These are phyloP conservation scores for Chloroclystis v-ata DNA, from an alignment of 2,888 invertebrate species.

Conservation along the genomic window DNA sequence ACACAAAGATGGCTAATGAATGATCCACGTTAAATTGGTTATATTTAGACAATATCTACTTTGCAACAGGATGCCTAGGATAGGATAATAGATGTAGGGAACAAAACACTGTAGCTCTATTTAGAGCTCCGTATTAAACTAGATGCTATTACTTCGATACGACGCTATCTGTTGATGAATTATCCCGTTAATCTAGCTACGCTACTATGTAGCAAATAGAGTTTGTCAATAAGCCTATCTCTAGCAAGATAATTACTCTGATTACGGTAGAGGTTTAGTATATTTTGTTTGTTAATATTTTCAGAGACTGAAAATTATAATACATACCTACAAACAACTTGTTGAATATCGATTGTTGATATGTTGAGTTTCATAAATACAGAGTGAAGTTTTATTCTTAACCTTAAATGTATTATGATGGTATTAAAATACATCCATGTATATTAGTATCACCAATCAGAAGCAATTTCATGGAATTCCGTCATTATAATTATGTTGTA, in stretches of 20 bases:
- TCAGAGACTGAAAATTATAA: not conserved
- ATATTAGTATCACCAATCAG: too few relatives aligned
- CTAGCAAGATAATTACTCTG: constrained; percentile 22
- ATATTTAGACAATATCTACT: constrained; percentile 7
- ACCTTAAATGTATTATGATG: too few relatives aligned
- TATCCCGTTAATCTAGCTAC: constrained; percentile 27
- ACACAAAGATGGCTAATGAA: constrained; percentile 11
- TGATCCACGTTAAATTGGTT: constrained; percentile 1
- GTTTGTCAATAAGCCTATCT: constrained; percentile 30
- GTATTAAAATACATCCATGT: too few relatives aligned
- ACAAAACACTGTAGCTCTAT: constrained; percentile 3
- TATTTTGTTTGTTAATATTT: not conserved
- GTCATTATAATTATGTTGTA: too few relatives aligned
- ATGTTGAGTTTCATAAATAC: not conserved
- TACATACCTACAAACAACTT: constrained; percentile 45
- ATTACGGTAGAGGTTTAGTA: constrained; percentile 5
- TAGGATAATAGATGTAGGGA: constrained; percentile 2
- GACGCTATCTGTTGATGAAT: constrained; percentile 28
- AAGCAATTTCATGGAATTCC: too few relatives aligned
- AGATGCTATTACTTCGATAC: constrained; percentile 13
- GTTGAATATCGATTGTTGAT: constrained; percentile 49
- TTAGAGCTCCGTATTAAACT: constrained; percentile 2
- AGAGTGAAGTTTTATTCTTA: not conserved
- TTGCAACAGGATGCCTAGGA: not conserved
- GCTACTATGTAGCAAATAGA: constrained; percentile 25